phyloP scores from a whole-genome alignment of 2,113 vertebrate genomes.

The Vulpes ferrilata region DNA sequence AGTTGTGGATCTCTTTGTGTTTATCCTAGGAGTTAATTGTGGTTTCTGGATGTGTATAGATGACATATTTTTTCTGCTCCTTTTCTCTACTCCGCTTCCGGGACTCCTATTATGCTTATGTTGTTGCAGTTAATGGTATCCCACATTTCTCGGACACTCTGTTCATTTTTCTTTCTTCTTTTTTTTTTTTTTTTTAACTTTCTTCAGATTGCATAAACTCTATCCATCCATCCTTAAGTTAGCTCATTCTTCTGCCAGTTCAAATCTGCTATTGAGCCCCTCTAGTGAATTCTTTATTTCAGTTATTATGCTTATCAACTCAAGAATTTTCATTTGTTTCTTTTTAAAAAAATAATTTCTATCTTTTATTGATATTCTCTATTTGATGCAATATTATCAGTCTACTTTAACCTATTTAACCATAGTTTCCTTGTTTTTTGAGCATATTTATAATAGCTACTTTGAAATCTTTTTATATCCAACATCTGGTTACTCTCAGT shows the following conservation, averaged over 20 bases:
- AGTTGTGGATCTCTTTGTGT: slow-evolving; percentile 14
- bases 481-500: not conserved
- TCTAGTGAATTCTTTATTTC: slow-evolving; percentile 21
- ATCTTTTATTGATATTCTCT: not conserved
- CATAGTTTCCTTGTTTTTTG: not conserved
- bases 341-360: not conserved
- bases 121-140: not conserved
- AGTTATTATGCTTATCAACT: not conserved
- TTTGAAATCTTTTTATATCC: slow-evolving; percentile 21
- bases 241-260: not conserved
- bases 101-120: not conserved
- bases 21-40: not conserved
- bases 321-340: slow-evolving; percentile 21
- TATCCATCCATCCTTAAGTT: not conserved
- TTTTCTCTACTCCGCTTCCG: not conserved
- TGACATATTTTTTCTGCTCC: slow-evolving; percentile 3
- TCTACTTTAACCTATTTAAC: not conserved
- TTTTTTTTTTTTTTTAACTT: not conserved
- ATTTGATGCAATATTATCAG: not conserved
- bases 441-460: not conserved
- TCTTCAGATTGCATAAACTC: not conserved
- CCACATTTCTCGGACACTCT: not conserved
- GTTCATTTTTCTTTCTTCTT: not conserved
- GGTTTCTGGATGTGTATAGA: not conserved
- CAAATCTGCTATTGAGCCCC: not conserved